A percentile compares a stretch with the other conserved stretches of the same genome.
These are phyloP conservation scores for Standfussiana lucernea DNA, from an alignment of 2,888 invertebrate species.

Conservation along the genomic window DNA sequence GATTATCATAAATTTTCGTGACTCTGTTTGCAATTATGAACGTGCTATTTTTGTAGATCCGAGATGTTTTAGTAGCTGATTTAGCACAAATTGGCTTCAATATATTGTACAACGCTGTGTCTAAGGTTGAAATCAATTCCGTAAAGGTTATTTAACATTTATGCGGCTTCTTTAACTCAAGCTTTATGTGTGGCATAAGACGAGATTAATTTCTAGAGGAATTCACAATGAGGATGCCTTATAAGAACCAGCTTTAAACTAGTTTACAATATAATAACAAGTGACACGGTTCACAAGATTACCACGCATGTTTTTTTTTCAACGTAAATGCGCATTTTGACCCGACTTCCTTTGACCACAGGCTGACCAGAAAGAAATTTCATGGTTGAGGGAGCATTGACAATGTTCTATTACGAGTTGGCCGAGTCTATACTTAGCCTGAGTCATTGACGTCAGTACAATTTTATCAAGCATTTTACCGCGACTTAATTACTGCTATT, in stretches of 20 bases:
- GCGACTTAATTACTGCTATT: constrained; percentile 63
- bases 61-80: constrained; percentile 15
- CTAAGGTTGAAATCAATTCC: background rate
- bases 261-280: constrained; percentile 12
- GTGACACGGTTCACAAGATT: constrained; percentile 38
- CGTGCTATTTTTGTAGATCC: constrained; percentile 10
- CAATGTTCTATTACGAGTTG: constrained; percentile 54
- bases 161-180: constrained; percentile 13
- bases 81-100: constrained; percentile 22
- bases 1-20: constrained; percentile 19
- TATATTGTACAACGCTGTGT: background rate
- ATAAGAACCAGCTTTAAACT: constrained; percentile 19
- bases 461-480: constrained; percentile 55
- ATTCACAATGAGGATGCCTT: constrained; percentile 13
- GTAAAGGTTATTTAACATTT: constrained; percentile 20
- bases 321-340: constrained; percentile 26
- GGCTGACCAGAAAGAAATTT: constrained; percentile 46
- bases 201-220: constrained; percentile 19
- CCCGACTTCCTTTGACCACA: constrained; percentile 44
- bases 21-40: constrained; percentile 19
- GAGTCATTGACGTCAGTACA: constrained; percentile 64
- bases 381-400: constrained; percentile 59
- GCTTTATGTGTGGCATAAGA: constrained; percentile 5
- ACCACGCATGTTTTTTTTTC: constrained; percentile 13
- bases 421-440: constrained; percentile 49